These are phyloP conservation scores for Drosophila novamexicana DNA, from an alignment of 1,140 invertebrate genomes.

Conservation along the genomic window DNA sequence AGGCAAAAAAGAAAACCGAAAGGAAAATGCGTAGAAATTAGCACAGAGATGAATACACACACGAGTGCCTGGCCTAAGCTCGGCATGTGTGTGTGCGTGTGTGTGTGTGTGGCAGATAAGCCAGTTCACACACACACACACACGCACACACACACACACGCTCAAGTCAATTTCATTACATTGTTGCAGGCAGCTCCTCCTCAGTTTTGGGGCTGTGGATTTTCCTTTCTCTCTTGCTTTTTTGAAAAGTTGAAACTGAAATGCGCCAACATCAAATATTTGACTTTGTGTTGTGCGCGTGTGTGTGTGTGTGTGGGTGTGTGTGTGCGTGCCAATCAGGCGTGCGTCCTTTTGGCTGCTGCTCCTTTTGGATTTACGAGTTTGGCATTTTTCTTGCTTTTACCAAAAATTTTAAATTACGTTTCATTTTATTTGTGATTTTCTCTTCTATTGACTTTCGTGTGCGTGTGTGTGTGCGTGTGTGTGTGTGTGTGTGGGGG, in stretches of 20 bases:
- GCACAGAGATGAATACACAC: slow-evolving; percentile 78
- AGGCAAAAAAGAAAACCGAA: slow-evolving; percentile 13
- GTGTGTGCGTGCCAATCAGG: slow-evolving; percentile 75
- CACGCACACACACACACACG: neutral
- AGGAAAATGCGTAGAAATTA: slow-evolving; percentile 75
- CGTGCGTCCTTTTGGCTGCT: slow-evolving; percentile 63
- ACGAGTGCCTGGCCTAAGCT: slow-evolving; percentile 43
- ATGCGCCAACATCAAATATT: slow-evolving; percentile 76
- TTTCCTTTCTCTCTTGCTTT: slow-evolving; percentile 23
- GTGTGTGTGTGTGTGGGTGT: slow-evolving; percentile 21
- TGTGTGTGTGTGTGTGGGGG: slow-evolving; percentile 16
- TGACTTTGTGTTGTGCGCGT: slow-evolving; percentile 67
- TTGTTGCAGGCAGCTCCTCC: slow-evolving; percentile 54
- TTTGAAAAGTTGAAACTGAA: slow-evolving; percentile 75
- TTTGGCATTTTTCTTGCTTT: slow-evolving; percentile 61
- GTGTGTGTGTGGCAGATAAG: slow-evolving; percentile 57
- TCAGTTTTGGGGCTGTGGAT: slow-evolving; percentile 22
- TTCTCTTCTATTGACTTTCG: slow-evolving; percentile 43
- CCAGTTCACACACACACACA: slow-evolving; percentile 34
- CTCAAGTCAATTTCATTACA: slow-evolving; percentile 74
- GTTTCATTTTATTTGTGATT: slow-evolving; percentile 59
- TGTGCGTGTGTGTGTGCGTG: slow-evolving; percentile 20
- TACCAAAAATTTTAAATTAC: slow-evolving; percentile 76
- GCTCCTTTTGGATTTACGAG: slow-evolving; percentile 56
- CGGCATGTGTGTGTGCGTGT: slow-evolving; percentile 34